A percentile compares a stretch with the other conserved stretches of the same genome.
These are phyloP conservation scores for Cephalopterus ornatus DNA, from an alignment of 2,113 vertebrate species.

Conservation along the genomic window DNA sequence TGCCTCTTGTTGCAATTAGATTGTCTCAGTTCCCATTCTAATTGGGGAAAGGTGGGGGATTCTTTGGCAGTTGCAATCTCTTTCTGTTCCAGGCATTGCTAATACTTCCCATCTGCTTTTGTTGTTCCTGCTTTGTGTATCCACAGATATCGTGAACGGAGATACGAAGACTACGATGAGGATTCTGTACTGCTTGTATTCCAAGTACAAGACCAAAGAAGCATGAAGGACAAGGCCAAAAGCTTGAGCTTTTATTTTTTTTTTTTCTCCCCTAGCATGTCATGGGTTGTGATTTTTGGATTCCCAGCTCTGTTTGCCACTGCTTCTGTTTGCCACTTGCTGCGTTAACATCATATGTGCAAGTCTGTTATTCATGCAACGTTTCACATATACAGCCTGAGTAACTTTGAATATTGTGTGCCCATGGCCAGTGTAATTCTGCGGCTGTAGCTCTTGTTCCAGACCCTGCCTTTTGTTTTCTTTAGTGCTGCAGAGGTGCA, in stretches of 20 bases:
- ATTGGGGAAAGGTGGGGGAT: background rate
- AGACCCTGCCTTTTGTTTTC: background rate
- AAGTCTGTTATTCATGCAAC: background rate
- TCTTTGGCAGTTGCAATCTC: background rate
- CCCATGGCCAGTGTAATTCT: background rate
- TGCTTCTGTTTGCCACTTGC: background rate
- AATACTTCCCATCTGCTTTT: background rate
- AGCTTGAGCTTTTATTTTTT: background rate
- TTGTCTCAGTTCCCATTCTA: background rate
- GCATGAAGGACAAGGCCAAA: constrained; percentile 35
- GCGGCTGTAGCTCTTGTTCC: background rate
- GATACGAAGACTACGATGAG: constrained; percentile 77
- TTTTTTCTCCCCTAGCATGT: rapidly evolving
- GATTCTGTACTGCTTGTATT: constrained; percentile 85
- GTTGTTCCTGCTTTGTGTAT: background rate
- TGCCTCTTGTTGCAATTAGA: background rate
- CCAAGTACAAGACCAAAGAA: constrained; percentile 76
- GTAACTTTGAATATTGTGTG: background rate
- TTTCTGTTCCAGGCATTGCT: background rate
- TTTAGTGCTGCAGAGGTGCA: background rate
- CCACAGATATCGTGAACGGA: constrained; percentile 85
- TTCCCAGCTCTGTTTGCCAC: background rate
- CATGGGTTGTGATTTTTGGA: background rate
- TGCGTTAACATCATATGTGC: background rate
- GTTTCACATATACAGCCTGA: background rate